Conservation (phyloP, 2,113 vertebrate genomes). For the Pithys albifrons region DNA sequence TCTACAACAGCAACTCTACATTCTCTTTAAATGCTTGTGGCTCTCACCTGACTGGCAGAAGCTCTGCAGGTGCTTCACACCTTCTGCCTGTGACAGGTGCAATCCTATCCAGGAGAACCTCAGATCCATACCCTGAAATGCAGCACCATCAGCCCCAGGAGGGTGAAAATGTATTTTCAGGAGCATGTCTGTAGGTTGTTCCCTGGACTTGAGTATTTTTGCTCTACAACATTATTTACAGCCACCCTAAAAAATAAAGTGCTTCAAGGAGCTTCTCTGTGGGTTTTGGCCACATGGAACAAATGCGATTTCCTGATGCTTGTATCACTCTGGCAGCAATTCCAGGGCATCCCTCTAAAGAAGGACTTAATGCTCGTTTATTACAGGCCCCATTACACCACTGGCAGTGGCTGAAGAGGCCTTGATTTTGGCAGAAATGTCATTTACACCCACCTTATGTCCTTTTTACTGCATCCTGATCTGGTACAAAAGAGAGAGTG, state of each 20-base stretch:
- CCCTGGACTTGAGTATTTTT: not conserved
- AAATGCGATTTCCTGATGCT: constrained; percentile 46
- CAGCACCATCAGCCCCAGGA: not conserved
- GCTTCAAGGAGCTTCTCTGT: constrained; percentile 10
- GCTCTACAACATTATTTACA: not conserved
- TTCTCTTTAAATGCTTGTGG: not conserved
- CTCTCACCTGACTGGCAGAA: not conserved
- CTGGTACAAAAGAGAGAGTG: not conserved
- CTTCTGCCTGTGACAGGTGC: not conserved
- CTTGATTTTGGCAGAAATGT: not conserved
- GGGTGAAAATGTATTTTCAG: not conserved
- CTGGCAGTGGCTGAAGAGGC: not conserved
- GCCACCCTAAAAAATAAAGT: not conserved
- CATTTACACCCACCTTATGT: not conserved
- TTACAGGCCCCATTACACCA: not conserved
- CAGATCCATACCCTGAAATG: not conserved
- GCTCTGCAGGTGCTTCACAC: not conserved
- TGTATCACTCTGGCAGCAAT: not conserved
- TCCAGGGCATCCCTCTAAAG: constrained; percentile 3
- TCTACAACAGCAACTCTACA: not conserved
- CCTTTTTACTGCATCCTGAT: not conserved
- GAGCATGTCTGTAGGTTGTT: not conserved
- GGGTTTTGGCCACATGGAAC: constrained; percentile 41
- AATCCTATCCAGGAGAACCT: not conserved
- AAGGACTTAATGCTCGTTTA: not conserved